Conservation (phyloP, 2,797 vertebrate species). For the Oreortyx pictus region DNA sequence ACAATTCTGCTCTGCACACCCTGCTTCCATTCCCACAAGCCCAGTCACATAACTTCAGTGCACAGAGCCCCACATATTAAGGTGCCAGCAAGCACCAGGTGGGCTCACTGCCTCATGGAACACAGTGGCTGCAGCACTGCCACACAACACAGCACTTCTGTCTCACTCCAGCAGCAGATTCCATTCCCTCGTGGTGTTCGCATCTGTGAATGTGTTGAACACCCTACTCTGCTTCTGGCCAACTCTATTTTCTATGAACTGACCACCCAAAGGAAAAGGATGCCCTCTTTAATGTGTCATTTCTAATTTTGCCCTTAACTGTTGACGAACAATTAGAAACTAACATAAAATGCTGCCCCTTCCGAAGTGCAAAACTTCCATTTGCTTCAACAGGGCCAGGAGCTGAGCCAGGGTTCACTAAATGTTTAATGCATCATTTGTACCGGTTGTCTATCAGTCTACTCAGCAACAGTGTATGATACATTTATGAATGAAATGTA, state of each 20-base stretch:
- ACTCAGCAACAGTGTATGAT: conserved; percentile 60
- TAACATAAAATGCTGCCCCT: background rate
- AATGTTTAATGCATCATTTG: conserved; percentile 59
- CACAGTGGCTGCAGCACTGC: too few species aligned
- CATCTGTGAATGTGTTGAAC: conserved; percentile 3
- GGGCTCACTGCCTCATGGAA: too few species aligned
- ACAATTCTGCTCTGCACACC: conserved; percentile 20
- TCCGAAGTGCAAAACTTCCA: background rate
- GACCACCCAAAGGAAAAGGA: conserved; percentile 27
- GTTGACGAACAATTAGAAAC: conserved; percentile 52
- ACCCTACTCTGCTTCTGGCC: conserved; percentile 21
- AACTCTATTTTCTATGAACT: background rate
- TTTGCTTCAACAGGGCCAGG: conserved; percentile 23
- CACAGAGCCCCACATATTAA: too few species aligned
- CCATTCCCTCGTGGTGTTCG: too few species aligned
- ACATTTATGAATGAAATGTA: conserved; percentile 70
- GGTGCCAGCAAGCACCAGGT: too few species aligned
- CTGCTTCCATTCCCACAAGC: conserved; percentile 7
- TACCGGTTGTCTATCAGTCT: conserved; percentile 62
- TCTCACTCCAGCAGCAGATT: too few species aligned
- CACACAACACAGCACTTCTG: too few species aligned
- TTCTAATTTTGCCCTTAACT: conserved; percentile 17
- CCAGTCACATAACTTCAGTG: background rate
- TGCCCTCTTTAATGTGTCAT: conserved; percentile 31
- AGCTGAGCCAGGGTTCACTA: conserved; percentile 70